These are phyloP conservation scores for Rhingia rostrata DNA, from an alignment of 2,888 invertebrate species.

Conservation along the genomic window DNA sequence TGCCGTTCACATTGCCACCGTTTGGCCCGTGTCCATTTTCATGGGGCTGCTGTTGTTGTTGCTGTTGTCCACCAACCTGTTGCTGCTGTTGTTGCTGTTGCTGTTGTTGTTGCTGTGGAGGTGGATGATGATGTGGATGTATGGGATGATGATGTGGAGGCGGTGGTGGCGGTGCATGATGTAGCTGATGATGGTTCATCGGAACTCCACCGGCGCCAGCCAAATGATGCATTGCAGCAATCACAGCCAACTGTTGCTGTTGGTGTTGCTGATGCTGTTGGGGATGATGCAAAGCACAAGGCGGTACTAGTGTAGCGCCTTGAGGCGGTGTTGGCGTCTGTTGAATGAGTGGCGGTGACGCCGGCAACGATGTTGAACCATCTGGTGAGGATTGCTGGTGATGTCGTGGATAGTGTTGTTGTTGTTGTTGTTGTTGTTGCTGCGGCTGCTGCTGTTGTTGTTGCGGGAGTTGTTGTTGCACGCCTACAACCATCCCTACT, in stretches of 20 bases:
- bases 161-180: conserved; percentile 74
- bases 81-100: conserved; percentile 64
- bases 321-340: conserved; percentile 80
- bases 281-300: conserved; percentile 80
- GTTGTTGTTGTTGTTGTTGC: conserved; percentile 68
- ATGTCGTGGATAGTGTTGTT: conserved; percentile 69
- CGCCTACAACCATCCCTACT: conserved; percentile 72
- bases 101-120: conserved; percentile 60
- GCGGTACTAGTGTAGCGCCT: conserved; percentile 80
- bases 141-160: conserved; percentile 76
- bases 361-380: conserved; percentile 79
- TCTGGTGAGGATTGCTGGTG: conserved; percentile 80
- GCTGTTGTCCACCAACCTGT: conserved; percentile 70
- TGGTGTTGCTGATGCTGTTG: conserved; percentile 79
- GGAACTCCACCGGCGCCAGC: conserved; percentile 66
- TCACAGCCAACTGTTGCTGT: conserved; percentile 80
- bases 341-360: conserved; percentile 81
- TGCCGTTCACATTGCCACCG: conserved; percentile 72
- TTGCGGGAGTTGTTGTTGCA: conserved; percentile 67
- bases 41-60: conserved; percentile 74
- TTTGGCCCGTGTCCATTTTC: conserved; percentile 72
- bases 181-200: conserved; percentile 75
- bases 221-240: conserved; percentile 81
- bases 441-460: conserved; percentile 75
- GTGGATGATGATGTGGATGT: conserved; percentile 75